Evolutionary conservation across 2,113 vertebrate species (phyloP), one percentile per base, ranked within the genome.

Genomic region (Euleptes europaea): DNA sequence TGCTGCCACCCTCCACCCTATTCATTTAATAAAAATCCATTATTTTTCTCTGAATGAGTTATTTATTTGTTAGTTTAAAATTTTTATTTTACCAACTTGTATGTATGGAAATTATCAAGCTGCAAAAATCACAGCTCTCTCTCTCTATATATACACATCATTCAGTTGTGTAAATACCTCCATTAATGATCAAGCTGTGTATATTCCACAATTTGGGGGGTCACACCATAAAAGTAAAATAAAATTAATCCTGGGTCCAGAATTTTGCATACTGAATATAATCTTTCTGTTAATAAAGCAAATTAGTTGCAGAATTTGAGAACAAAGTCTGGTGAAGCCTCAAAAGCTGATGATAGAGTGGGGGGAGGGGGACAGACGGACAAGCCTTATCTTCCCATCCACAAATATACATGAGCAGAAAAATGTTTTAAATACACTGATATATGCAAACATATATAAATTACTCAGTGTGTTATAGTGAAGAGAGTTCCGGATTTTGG

Each of bases 1-100:
- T 15, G 0, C 70, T 3, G 10, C 9, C 33, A 0, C 0, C 38
- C 31, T 0, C 0, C 7, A 1, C 14, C 33, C 15, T 72, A 15
- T 38, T 63, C 26, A 38, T 15, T 73, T 80, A 10, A 1, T 15
- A 14, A 79, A 15, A 78, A 23, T 21, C 35, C 26, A 23, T 60
- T 31, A 12, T 65, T 4, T 80, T 80, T 57, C 54, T 49, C 14
- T 72, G 0, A 65, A 5, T 26, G 72, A 21, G 21, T 80, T 19
- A 54, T 57, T 54, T 19, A 54, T 54, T 57, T 57, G 21, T 57
- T 57, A 17, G 5, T 23, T 57, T 21, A 57, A 57, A 57, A 21
- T 19, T 21, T 57, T 57, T 57, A 57, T 57, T 57, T 73, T 85
- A 14, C 77, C 72, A 73, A 65, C 51, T 8, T 47, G 13, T 33